A percentile compares a stretch with the other conserved stretches of the same genome.
Conservation (phyloP, 2,888 invertebrate genomes). For the Sabatieria punctata region DNA sequence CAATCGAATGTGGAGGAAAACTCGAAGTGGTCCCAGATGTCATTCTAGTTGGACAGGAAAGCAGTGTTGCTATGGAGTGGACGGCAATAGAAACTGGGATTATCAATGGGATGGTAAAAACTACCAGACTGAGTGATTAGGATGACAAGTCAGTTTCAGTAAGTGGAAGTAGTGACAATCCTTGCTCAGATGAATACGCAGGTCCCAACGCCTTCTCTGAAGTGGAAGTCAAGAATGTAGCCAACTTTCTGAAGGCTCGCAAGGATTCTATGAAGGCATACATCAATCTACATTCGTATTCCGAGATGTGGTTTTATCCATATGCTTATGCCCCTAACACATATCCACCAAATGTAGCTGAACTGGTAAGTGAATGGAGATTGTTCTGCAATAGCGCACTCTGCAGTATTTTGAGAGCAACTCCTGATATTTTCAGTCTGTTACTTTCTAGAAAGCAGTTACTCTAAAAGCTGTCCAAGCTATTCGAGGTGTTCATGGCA, state of each 20-base stretch:
- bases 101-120: constrained; percentile 7
- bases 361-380: constrained; percentile 3
- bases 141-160: too few relatives aligned
- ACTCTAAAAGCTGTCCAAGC: too few relatives aligned
- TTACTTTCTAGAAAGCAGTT: too few relatives aligned
- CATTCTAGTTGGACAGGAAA: too few relatives aligned
- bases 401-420: too few relatives aligned
- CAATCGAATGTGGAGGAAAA: too few relatives aligned
- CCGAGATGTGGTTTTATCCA: constrained; percentile 11
- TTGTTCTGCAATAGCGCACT: too few relatives aligned
- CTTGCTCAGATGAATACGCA: constrained; percentile 15
- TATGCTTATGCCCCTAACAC: constrained; percentile 8
- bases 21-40: too few relatives aligned
- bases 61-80: constrained; percentile 9
- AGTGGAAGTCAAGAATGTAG: constrained; percentile 17
- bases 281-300: constrained; percentile 21
- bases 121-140: too few relatives aligned
- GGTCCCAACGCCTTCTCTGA: constrained; percentile 18
- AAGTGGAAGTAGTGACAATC: constrained; percentile 9
- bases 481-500: too few relatives aligned
- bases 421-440: too few relatives aligned
- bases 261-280: constrained; percentile 17
- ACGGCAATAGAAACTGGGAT: constrained; percentile 11
- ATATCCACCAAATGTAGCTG: background rate
- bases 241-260: constrained; percentile 14